Conservation (phyloP, 37 sponge, comb jelly and placozoan genomes). For the Petrosia ficiformis region DNA sequence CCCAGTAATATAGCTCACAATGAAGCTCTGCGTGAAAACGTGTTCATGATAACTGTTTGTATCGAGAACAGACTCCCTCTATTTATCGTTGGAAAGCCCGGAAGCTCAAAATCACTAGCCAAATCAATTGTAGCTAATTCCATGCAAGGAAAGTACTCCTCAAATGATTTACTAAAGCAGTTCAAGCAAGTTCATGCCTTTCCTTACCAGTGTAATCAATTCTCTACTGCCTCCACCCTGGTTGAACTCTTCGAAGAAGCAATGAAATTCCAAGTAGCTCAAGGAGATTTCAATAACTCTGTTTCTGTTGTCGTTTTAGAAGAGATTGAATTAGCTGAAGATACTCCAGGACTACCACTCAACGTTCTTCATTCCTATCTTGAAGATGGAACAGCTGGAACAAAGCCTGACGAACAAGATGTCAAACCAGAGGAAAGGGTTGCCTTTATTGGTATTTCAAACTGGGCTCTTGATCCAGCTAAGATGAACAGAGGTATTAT, state of each 20-base stretch:
- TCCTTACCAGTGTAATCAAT: slow-evolving; percentile 61
- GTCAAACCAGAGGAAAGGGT: slow-evolving; percentile 6
- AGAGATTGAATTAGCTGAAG: slow-evolving; percentile 79
- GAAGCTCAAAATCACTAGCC: slow-evolving; percentile 95
- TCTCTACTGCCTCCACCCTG: slow-evolving; percentile 40
- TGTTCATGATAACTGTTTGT: slow-evolving; percentile 98
- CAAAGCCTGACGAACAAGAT: slow-evolving; percentile 2
- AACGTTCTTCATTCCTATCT: slow-evolving; percentile 72
- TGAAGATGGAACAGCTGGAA: slow-evolving; percentile 66
- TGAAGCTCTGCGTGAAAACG: slow-evolving; percentile 92
- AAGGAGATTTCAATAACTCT: slow-evolving; percentile 11
- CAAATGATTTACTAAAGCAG: background rate
- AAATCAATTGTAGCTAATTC: slow-evolving; percentile 78
- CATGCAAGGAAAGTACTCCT: slow-evolving; percentile 5
- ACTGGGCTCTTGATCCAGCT: slow-evolving; percentile 98
- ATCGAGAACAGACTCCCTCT: slow-evolving; percentile 92
- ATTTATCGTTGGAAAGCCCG: slow-evolving; percentile 97
- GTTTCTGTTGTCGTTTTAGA: slow-evolving; percentile 64
- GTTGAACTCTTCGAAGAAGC: slow-evolving; percentile 35
- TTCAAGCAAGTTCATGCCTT: slow-evolving; percentile 68
- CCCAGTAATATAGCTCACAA: slow-evolving; percentile 83
- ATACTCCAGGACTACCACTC: slow-evolving; percentile 65
- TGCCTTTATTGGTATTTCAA: slow-evolving; percentile 86
- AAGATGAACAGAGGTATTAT: slow-evolving; percentile 98
- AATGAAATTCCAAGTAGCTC: slow-evolving; percentile 11